Evolutionary conservation across 2,113 vertebrate genomes (phyloP), one percentile per base, ranked within the genome.

Genomic region (Dermatemys mawii): DNA sequence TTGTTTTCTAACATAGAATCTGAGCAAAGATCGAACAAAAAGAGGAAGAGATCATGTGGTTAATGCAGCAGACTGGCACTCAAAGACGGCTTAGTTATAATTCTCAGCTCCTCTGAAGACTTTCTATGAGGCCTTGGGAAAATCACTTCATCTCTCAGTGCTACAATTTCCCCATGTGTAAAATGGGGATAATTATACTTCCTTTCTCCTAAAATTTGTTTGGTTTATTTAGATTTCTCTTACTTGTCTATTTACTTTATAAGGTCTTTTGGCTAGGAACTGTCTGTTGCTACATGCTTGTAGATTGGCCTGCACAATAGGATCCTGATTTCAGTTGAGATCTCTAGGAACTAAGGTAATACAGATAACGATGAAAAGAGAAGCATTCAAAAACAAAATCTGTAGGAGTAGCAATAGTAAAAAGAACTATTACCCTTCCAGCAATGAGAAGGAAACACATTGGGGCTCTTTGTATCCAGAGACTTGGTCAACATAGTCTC

Each of bases 351-450:
- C 75, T 51, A 85, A 93, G 92, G 94, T 97, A 96, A 92, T 53
- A 35, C 63, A 63, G 21, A 73, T 35, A 63, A 63, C 2, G 32
- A 35, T 35, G 35, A 63, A 63, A 35, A 63, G 26, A 57, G 60
- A 63, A 32, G 13, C 17, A 14, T 63, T 63, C 60, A 35, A 35
- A 63, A 35, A 63, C 32, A 3, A 49, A 70, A 92, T 92, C 92
- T 97, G 95, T 92, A 85, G 60, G 10, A 83, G 29, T 24, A 90
- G 57, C 81, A 93, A 97, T 95, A 95, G 41, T 85, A 92, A 91
- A 95, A 95, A 90, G 60, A 32, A 35, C 13, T 63, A 63, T 14
- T 35, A 35, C 29, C 32, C 27, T 63, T 63, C 60, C 60, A 35
- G 32, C 60, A 35, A 63, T 35, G 32, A 63, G 32, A 32, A 63